These are phyloP conservation scores for Hoplias malabaricus DNA, from an alignment of 2,113 vertebrate genomes.

Conservation along the genomic window DNA sequence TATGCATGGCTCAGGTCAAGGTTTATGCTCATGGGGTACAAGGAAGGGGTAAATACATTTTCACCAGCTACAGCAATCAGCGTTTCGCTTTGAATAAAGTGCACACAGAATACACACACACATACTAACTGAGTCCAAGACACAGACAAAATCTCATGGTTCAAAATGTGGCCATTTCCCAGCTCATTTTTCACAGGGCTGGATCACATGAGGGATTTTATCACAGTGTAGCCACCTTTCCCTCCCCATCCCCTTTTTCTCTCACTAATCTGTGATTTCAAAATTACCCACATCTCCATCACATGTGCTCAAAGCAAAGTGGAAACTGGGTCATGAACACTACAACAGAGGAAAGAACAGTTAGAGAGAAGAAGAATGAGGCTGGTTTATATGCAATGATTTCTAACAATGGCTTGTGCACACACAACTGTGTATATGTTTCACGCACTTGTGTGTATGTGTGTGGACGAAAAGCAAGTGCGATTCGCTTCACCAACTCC, in stretches of 20 bases:
- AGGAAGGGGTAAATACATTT: slow-evolving; percentile 7
- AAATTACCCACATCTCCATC: slow-evolving; percentile 63
- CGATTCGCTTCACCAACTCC: background rate
- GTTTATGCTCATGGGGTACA: background rate
- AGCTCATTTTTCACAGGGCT: slow-evolving; percentile 26
- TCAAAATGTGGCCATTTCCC: slow-evolving; percentile 1
- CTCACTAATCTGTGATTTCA: slow-evolving; percentile 67
- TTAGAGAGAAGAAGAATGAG: slow-evolving; percentile 21
- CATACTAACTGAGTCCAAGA: background rate
- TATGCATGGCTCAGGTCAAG: background rate
- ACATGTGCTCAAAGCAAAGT: slow-evolving; percentile 57
- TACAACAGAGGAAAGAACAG: slow-evolving; percentile 40
- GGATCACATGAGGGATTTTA: slow-evolving; percentile 27
- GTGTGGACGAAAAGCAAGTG: background rate
- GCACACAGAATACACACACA: background rate
- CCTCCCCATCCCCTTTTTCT: slow-evolving; percentile 49
- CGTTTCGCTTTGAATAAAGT: background rate
- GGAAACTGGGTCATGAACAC: slow-evolving; percentile 70
- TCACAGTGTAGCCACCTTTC: slow-evolving; percentile 53
- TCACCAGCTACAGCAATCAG: background rate
- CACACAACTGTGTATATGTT: no score
- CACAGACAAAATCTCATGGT: background rate
- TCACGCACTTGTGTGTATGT: background rate
- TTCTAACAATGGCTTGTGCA: background rate
- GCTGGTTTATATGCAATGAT: slow-evolving; percentile 37